Percentiles rank a stretch among this genome's conserved stretches.
Evolutionary conservation across 2,888 invertebrate genomes (phyloP).

Genomic region (Hanleya hanleyi): DNA sequence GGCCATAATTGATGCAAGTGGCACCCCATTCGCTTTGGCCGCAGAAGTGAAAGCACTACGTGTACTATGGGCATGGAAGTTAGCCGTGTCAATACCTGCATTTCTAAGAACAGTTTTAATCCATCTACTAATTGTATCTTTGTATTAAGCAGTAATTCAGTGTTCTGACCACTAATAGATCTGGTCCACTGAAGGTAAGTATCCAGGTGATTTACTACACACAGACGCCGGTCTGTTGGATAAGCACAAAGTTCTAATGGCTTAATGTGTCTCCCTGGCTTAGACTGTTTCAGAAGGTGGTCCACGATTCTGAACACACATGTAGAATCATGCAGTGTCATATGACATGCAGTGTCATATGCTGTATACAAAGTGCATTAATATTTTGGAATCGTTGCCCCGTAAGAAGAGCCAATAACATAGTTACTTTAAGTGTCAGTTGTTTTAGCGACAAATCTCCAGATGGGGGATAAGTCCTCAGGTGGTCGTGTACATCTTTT

Average conservation of each 20-base stretch:
- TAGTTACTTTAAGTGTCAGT: conserved; percentile 5
- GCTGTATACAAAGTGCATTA: not conserved
- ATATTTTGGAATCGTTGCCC: not conserved
- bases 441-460: not conserved
- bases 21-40: conserved; percentile 9
- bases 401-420: conserved; percentile 8
- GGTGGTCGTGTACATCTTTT: not conserved
- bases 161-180: not conserved
- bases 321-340: not conserved
- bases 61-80: conserved; percentile 13
- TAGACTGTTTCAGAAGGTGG: not conserved
- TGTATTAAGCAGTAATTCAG: not conserved
- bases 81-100: not conserved
- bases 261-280: not conserved
- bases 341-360: not conserved
- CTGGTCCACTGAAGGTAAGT: not conserved
- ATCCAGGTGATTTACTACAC: not conserved
- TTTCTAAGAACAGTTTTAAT: conserved; percentile 2
- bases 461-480: not conserved
- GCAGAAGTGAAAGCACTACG: conserved; percentile 22
- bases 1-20: conserved; percentile 17
- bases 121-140: conserved; percentile 9
- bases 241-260: not conserved
- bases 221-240: not conserved
- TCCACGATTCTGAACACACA: not conserved